phyloP scores from a whole-genome alignment of 2,113 vertebrate species.

The Sterrhoptilus dennistouni region DNA sequence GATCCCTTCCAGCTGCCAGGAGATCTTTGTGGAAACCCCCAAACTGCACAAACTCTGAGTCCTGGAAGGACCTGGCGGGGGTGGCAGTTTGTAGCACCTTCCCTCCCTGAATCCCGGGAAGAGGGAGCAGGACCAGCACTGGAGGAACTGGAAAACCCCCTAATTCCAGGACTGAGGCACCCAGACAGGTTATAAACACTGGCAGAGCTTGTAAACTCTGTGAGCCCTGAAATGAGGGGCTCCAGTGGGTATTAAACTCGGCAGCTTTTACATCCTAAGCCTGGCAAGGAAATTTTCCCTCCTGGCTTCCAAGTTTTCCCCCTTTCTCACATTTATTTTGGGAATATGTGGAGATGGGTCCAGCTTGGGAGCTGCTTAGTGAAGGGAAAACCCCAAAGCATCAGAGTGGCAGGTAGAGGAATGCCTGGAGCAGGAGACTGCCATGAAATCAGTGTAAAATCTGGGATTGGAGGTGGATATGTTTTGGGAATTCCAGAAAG shows the following conservation, averaged over 20 bases:
- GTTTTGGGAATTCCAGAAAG: not conserved
- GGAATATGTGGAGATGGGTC: rapidly evolving
- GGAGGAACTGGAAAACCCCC: not conserved
- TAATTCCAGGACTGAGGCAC: not conserved
- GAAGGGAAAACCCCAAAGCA: not conserved
- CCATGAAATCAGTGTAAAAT: not conserved
- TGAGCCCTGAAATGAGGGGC: constrained; percentile 33
- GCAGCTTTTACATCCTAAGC: not conserved
- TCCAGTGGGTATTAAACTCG: constrained; percentile 5
- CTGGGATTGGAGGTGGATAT: not conserved
- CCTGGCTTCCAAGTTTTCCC: not conserved
- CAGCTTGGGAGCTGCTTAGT: not conserved
- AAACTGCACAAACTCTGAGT: not conserved
- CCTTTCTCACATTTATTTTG: rapidly evolving
- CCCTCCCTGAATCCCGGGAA: rapidly evolving
- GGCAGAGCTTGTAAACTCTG: constrained; percentile 25
- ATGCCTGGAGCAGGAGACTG: not conserved
- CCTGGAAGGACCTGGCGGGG: not conserved
- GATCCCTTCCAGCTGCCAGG: not conserved
- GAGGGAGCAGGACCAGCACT: not conserved
- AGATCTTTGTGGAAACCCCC: not conserved
- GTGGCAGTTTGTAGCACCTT: not conserved
- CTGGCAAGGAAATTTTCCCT: not conserved
- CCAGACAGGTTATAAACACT: not conserved
- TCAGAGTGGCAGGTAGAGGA: not conserved